Base-by-base conservation (phyloP, 2,888 invertebrate genomes). In the Folsomia manolachei region DNA sequence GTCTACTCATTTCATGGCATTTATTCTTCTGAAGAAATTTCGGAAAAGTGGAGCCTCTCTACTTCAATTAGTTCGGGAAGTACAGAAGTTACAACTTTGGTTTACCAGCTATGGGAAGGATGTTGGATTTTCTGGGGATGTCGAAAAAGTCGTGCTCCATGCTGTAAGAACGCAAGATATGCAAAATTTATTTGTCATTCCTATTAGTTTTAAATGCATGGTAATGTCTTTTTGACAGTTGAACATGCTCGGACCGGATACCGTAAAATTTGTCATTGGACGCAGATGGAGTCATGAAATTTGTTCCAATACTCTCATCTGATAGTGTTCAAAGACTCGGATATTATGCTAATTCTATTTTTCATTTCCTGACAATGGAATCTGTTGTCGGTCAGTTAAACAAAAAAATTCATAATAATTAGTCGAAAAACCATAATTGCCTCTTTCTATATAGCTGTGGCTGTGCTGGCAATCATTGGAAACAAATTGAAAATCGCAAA, bases 1-100 rank as follows among this genome's bases (percentile, higher is more conserved):
- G 75, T 70, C 75, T 1, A 73, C 75, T 1, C 74, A 78, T 52
- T 27, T 74, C n/a, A 27, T 78, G 1, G 73, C 75, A 0, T 78
- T 77, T 63, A 23, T 78, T 11, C 66, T 78, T 0, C 24, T 74
- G 56, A 75, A 75, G 52, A 75, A 74, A 27, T 73, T 63, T 66
- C 70, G 71, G 60, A 19, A 27, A 21, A 7, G 69, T 1, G 75
- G 75, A 1, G 51, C 69, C 4, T 19, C 9, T n/a, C 24, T 74
- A 18, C 61, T 63, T 0, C 7, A 68, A 21, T 51, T 75, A 1
- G 26, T 71, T 1, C 9, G 2, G 24, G 77, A 77, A 53, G 27
- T 73, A 24, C 27, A 70, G 4, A 23, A 61, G 27, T 23, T 76
- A 14, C 19, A 63, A 26, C 27, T 66, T 0, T 23, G 67, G 4